These are phyloP conservation scores for Limnephilus auricula DNA, from an alignment of 2,888 invertebrate genomes.

Conservation along the genomic window DNA sequence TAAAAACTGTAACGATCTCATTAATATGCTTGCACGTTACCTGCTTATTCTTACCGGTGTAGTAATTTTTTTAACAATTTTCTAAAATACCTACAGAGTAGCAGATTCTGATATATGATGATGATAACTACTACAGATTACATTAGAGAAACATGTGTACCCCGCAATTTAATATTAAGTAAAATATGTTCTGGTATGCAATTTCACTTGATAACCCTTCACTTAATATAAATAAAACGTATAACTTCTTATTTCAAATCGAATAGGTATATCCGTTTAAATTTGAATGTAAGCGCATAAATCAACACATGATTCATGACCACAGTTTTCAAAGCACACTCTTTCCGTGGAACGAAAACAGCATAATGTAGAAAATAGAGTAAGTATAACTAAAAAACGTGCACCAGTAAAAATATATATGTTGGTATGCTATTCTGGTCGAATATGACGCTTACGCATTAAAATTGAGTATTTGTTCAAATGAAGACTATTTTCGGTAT, in stretches of 20 bases:
- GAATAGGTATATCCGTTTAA: constrained; percentile 28
- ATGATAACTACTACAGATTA: neutral
- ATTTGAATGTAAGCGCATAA: constrained; percentile 43
- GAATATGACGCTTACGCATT: neutral
- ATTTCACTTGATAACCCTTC: constrained; percentile 8
- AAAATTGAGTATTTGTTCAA: neutral
- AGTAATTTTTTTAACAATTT: no score
- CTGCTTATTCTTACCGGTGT: no score
- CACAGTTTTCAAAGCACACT: constrained; percentile 33
- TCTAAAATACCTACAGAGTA: no score
- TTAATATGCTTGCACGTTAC: neutral
- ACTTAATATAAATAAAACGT: constrained; percentile 22
- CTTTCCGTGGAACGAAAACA: constrained; percentile 29
- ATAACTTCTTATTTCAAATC: constrained; percentile 37
- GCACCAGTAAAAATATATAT: neutral
- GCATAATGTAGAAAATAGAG: constrained; percentile 25
- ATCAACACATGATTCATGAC: constrained; percentile 56
- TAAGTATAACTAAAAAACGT: neutral
- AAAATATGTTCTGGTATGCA: neutral
- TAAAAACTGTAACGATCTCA: neutral
- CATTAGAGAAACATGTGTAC: no score
- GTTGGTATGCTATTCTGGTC: neutral
- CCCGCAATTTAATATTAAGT: no score
- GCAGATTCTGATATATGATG: no score
- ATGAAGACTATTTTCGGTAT: no score